phyloP scores from a whole-genome alignment of 2,113 vertebrate genomes.

The Pachyramphus minor region DNA sequence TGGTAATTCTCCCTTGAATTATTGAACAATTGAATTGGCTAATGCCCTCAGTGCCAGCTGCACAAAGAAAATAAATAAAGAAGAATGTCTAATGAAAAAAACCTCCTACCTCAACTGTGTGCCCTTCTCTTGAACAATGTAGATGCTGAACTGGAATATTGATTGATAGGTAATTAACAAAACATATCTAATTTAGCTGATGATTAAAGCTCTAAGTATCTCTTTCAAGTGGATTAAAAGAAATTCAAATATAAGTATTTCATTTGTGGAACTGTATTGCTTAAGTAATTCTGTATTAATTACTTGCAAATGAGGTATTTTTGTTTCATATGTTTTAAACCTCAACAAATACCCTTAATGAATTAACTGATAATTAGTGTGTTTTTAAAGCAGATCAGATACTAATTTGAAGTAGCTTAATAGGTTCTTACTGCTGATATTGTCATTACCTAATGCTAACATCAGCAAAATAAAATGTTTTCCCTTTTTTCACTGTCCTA shows the following conservation, averaged over 20 bases:
- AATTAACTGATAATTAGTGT: constrained; percentile 73
- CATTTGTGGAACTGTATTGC: constrained; percentile 65
- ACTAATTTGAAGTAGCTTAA: constrained; percentile 67
- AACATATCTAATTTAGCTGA: constrained; percentile 74
- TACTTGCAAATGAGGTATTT: constrained; percentile 73
- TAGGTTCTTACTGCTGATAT: constrained; percentile 27
- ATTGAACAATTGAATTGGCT: constrained; percentile 31
- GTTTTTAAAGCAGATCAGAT: constrained; percentile 71
- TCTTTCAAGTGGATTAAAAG: constrained; percentile 72
- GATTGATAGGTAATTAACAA: constrained; percentile 76
- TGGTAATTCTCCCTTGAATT: constrained; percentile 35
- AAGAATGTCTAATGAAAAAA: neutral
- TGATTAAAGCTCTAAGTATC: constrained; percentile 74
- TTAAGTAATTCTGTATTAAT: constrained; percentile 76
- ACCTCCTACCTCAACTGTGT: neutral
- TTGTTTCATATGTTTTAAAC: constrained; percentile 68
- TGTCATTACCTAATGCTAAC: neutral
- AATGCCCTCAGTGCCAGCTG: neutral
- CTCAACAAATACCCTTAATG: constrained; percentile 69
- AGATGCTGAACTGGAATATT: constrained; percentile 52
- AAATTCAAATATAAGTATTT: constrained; percentile 75
- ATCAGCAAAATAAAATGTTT: constrained; percentile 42
- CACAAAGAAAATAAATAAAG: constrained; percentile 49
- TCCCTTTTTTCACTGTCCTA: neutral
- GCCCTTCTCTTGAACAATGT: constrained; percentile 18